Evolutionary conservation across 2,888 invertebrate species (phyloP), one percentile per base, ranked within the genome.

Genomic region (Meloe dianella): DNA sequence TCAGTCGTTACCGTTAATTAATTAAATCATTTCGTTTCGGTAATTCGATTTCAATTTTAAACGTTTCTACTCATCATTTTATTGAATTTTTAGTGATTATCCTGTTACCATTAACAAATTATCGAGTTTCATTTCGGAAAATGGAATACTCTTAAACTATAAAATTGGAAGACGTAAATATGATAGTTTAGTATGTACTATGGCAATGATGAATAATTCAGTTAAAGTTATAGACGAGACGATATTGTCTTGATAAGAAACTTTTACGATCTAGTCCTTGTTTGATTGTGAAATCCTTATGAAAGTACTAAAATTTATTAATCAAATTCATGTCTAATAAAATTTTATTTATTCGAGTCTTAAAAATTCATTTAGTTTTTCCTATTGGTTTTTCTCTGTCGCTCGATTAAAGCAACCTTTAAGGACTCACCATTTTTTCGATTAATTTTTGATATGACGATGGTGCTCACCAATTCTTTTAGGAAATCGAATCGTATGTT

Each of bases 1-100:
- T 59, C 59, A 56, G 61, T 38, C 61, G 66, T 60, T 66, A 60
- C 65, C 60, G 58, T 66, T 70, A 69, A 69, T 69, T 72, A 69
- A 70, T 72, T 66, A 63, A 65, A 66, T 67, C 63, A 58, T 61
- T 54, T 57, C 61, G 63, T 68, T 60, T 61, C 60, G 38, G 59
- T 68, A 63, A 65, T 65, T 64, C 57, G 32, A 29, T 65, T 65
- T 65, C 58, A 61, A 61, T 65, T 61, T 27, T 24, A 54, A 24
- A 54, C 20, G 47, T 20, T 20, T 12, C 32, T 7, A 38, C n/a
- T n/a, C 38, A n/a, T 12, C 32, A 7, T 38, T 14, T 14, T 14
- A 14, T 38, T n/a, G 38, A 38, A 38, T 38, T 38, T 38, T 38
- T 38, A 17, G 4, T 41, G n/a, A 41, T 7, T 22, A 20, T 22